A percentile compares a stretch with the other conserved stretches of the same genome.
These are phyloP conservation scores for Eonycteris spelaea DNA, from an alignment of 2,113 vertebrate species.

Conservation along the genomic window DNA sequence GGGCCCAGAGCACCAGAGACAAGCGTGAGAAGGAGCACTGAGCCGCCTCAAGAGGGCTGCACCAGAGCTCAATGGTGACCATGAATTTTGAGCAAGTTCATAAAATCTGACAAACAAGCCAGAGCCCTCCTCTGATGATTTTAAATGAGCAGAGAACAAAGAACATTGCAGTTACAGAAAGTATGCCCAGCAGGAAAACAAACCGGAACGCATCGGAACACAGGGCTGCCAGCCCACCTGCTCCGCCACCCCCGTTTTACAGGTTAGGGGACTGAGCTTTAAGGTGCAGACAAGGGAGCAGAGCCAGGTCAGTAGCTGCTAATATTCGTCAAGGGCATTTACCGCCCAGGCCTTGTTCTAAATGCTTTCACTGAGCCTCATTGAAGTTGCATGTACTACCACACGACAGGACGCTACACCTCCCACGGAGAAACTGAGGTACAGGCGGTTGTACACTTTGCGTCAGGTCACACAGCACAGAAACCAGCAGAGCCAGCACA, in stretches of 20 bases:
- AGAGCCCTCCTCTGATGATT: background rate
- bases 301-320: background rate
- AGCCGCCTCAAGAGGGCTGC: background rate
- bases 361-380: background rate
- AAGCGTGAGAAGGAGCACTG: background rate
- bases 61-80: background rate
- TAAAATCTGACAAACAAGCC: background rate
- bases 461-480: background rate
- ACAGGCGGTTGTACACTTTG: background rate
- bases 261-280: background rate
- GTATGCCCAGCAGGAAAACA: background rate
- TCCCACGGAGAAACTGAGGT: background rate
- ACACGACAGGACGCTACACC: background rate
- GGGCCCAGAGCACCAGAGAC: background rate
- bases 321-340: background rate
- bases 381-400: too few relatives aligned
- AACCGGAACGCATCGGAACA: background rate
- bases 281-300: background rate
- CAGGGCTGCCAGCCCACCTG: background rate
- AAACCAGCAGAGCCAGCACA: background rate
- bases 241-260: background rate
- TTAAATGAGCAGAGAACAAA: background rate
- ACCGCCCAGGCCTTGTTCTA: background rate
- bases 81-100: constrained; percentile 24
- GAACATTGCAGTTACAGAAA: background rate